These are phyloP conservation scores for Ammodytes dubius DNA, from an alignment of 2,113 vertebrate species.

Conservation along the genomic window DNA sequence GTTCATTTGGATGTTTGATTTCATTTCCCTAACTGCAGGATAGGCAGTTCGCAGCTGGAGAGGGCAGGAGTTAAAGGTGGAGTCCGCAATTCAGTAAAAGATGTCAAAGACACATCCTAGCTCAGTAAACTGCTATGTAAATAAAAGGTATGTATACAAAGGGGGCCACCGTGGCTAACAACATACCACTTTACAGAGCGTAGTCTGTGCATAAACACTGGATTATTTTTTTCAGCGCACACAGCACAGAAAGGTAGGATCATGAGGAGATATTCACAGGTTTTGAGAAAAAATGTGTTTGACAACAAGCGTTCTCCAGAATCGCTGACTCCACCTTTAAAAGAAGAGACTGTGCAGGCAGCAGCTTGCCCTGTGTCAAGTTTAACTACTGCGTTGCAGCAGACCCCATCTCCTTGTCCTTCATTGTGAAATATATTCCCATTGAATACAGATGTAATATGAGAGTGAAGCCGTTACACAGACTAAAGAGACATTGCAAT, in stretches of 20 bases:
- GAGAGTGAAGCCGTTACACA: not conserved
- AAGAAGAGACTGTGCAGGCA: not conserved
- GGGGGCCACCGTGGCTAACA: too few species aligned
- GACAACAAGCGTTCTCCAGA: too few species aligned
- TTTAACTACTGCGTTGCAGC: not conserved
- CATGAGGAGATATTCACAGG: too few species aligned
- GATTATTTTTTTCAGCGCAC: too few species aligned
- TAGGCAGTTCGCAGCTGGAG: not conserved
- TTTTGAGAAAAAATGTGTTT: too few species aligned
- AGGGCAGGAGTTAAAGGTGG: not conserved
- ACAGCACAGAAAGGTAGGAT: too few species aligned
- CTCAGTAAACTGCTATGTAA: too few species aligned
- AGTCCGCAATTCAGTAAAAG: too few species aligned
- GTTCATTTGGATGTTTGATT: constrained; percentile 12
- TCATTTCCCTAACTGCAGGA: not conserved
- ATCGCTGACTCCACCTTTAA: not conserved
- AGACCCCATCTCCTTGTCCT: not conserved
- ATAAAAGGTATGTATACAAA: too few species aligned
- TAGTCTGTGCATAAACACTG: too few species aligned
- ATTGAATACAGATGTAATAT: not conserved
- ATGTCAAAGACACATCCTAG: too few species aligned
- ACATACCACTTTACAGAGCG: too few species aligned
- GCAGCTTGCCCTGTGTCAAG: not conserved
- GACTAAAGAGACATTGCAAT: not conserved
- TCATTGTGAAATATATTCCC: not conserved